Evolutionary conservation across 2,113 vertebrate species (phyloP).

Genomic region (Ceyx cyanopectus): DNA sequence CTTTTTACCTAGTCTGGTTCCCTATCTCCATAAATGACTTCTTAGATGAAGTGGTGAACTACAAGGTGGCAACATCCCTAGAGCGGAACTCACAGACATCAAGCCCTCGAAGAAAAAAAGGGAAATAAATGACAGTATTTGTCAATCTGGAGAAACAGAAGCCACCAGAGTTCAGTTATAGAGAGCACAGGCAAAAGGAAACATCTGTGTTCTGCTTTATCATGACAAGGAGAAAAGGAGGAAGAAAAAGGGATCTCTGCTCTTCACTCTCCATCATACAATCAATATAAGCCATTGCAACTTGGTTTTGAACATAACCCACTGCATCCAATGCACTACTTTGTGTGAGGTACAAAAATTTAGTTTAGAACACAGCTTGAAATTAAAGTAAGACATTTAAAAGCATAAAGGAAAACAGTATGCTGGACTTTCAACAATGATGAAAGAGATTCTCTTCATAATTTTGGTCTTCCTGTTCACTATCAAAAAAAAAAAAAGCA

Average conservation of each 20-base stretch:
- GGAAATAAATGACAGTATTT: background rate
- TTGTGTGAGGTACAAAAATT: background rate
- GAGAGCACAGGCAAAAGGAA: background rate
- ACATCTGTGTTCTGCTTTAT: background rate
- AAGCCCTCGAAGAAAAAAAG: background rate
- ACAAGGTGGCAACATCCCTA: background rate
- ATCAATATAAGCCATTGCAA: background rate
- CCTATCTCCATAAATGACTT: background rate
- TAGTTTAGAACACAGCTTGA: background rate
- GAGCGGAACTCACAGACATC: background rate
- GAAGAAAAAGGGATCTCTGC: background rate
- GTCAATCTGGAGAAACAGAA: background rate
- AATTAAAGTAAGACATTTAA: constrained; percentile 24
- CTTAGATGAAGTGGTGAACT: background rate
- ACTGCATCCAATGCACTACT: background rate
- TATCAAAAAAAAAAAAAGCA: background rate
- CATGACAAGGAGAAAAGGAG: background rate
- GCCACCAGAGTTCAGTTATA: background rate
- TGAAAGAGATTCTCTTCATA: background rate
- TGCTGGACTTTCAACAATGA: background rate
- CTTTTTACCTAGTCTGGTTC: background rate
- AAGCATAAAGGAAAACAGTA: background rate
- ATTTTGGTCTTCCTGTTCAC: background rate
- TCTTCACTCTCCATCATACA: background rate
- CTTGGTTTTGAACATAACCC: background rate